Percentiles rank a stretch among this genome's conserved stretches.
These are phyloP conservation scores for Ceratitis capitata DNA, from an alignment of 1,140 invertebrate genomes.

Conservation along the genomic window DNA sequence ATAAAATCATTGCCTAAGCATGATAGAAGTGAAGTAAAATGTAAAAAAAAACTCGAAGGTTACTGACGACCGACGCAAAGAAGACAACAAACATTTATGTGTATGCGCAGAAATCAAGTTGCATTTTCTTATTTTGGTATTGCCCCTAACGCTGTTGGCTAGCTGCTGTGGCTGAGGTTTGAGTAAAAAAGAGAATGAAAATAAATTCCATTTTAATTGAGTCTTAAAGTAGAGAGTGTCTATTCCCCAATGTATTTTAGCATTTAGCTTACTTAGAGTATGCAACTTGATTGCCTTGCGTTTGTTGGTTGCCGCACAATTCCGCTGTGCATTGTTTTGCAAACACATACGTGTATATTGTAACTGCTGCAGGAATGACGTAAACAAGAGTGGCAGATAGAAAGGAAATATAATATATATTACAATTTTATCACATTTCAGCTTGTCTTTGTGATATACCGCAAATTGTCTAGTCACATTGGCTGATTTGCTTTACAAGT, in stretches of 20 bases:
- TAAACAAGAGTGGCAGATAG: too few species aligned
- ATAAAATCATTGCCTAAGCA: not conserved
- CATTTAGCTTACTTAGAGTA: not conserved
- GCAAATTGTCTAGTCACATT: too few species aligned
- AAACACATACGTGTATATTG: too few species aligned
- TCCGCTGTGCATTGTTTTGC: not conserved
- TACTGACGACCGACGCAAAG: not conserved
- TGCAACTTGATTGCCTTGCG: not conserved
- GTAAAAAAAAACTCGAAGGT: not conserved
- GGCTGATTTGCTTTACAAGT: too few species aligned
- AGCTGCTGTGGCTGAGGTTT: too few species aligned
- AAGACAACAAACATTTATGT: not conserved
- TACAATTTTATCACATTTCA: too few species aligned
- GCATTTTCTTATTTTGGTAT: too few species aligned
- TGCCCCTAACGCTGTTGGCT: too few species aligned
- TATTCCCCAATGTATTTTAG: not conserved
- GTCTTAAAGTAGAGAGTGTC: not conserved
- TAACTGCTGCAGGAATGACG: too few species aligned
- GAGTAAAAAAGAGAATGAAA: not conserved
- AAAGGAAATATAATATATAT: too few species aligned
- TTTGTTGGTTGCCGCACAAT: not conserved
- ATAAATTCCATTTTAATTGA: conserved; percentile 1
- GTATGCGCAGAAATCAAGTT: too few species aligned
- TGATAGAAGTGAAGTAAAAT: not conserved
- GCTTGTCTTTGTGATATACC: too few species aligned